These are phyloP conservation scores for Salarias fasciatus DNA, from an alignment of 2,797 vertebrate genomes.

Conservation along the genomic window DNA sequence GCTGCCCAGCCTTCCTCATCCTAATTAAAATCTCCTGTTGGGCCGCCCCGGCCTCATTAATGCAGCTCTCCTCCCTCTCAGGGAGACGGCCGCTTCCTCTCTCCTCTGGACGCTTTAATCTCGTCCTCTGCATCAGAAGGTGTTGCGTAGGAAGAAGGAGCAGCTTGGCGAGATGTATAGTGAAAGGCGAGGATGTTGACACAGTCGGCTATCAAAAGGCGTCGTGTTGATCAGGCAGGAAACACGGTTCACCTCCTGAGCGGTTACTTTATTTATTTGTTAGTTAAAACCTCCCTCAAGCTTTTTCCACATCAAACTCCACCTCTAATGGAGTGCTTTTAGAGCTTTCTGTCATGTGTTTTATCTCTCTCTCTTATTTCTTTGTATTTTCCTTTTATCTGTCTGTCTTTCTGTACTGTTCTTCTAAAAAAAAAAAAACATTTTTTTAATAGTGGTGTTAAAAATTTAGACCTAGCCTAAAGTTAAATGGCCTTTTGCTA, in stretches of 20 bases:
- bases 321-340: too few relatives aligned
- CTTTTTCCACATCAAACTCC: too few relatives aligned
- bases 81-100: constrained; percentile 41
- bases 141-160: constrained; percentile 47
- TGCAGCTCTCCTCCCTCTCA: constrained; percentile 33
- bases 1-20: constrained; percentile 33
- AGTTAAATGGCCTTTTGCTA: too few relatives aligned
- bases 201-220: constrained; percentile 64
- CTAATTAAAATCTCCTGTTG: constrained; percentile 54
- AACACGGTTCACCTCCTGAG: constrained; percentile 51
- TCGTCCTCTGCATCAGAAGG: constrained; percentile 26
- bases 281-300: constrained; percentile 30
- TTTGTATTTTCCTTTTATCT: too few relatives aligned
- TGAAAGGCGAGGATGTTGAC: constrained; percentile 56
- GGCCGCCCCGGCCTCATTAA: constrained; percentile 61
- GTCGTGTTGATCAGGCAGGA: constrained; percentile 62
- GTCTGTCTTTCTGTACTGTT: not conserved
- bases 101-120: constrained; percentile 40
- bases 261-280: constrained; percentile 54
- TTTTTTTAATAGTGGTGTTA: too few relatives aligned
- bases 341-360: too few relatives aligned
- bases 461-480: too few relatives aligned
- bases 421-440: too few relatives aligned
- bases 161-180: constrained; percentile 29
- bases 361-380: too few relatives aligned